Evolutionary conservation across 2,113 vertebrate genomes (phyloP), one percentile per base, ranked within the genome.

Genomic region (Myotis lucifugus): DNA sequence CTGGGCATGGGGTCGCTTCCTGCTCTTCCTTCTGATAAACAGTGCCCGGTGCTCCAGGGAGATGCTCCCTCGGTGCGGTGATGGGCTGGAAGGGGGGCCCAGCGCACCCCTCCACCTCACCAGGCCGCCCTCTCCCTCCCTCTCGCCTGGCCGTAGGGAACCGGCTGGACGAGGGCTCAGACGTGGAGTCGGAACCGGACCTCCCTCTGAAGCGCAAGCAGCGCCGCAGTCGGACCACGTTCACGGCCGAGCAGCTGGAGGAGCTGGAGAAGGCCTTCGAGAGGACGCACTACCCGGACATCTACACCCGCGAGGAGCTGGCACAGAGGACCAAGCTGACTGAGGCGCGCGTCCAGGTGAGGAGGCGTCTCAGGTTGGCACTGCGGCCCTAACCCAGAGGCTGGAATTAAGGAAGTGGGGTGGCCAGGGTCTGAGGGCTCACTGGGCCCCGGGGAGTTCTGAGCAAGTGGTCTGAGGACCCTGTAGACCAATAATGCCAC

Each of bases 261-360:
- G 99, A 99, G 98, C 98, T 99, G 97, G 99, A 99, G 98, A 99
- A 99, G 90, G 99, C 99, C 54, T 99, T 99, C 0, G 99, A 99
- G 98, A 98, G 99, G 97, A 99, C 99, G 2, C 99, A 99, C 98
- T 99, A 99, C 98, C 99, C 99, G 0, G 99, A 99, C 97, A 99
- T 99, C 98, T 99, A 99, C 98, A 99, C 99, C 89, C 98, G 99
- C 6, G 99, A 99, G 98, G 99, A 99, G 98, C 98, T 99, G 88
- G 99, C 99, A 0, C 99, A 99, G 99, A 99, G 99, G 97, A 99
- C 99, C 95, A 99, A 99, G 97, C 99, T 99, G 70, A 99, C 99
- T 0, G 99, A 99, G 97, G 99, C 99, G 1, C 98, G 99, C 0
- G 99, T 99, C 69, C 99, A 99, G 99, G 99, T 99, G 86, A 97